Conservation (phyloP, 1,140 invertebrate species). For the Myzus persicae region DNA sequence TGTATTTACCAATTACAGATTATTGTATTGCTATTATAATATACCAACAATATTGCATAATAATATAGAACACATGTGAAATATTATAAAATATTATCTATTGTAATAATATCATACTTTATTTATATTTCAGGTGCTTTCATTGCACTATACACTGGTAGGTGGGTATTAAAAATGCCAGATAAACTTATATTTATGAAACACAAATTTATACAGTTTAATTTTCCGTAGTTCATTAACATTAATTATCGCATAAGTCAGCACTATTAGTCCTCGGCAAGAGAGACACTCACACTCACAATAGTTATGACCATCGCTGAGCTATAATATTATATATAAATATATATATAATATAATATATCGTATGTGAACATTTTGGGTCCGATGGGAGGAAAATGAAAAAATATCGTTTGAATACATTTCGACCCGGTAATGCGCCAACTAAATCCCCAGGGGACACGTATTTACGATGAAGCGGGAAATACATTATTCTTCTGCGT, state of each 20-base stretch:
- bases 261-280: not conserved
- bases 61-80: too few relatives aligned
- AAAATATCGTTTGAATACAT: conserved; percentile 47
- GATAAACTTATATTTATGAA: not conserved
- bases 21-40: too few relatives aligned
- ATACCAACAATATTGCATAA: too few relatives aligned
- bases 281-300: not conserved
- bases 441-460: not conserved
- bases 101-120: too few relatives aligned
- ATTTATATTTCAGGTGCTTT: too few relatives aligned
- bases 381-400: not conserved
- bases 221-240: not conserved
- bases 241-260: conserved; percentile 1
- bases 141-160: too few relatives aligned
- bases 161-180: too few relatives aligned
- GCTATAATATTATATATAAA: not conserved
- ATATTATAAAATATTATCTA: too few relatives aligned
- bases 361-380: not conserved
- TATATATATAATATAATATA: not conserved
- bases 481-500: conserved; percentile 5
- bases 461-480: conserved; percentile 46
- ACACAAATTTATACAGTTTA: not conserved
- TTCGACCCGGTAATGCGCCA: conserved; percentile 22
- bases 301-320: not conserved
- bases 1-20: too few relatives aligned